Percentiles rank a stretch among this genome's conserved stretches.
phyloP scores from a whole-genome alignment of 2,113 vertebrate species.

The Alligator sinensis region DNA sequence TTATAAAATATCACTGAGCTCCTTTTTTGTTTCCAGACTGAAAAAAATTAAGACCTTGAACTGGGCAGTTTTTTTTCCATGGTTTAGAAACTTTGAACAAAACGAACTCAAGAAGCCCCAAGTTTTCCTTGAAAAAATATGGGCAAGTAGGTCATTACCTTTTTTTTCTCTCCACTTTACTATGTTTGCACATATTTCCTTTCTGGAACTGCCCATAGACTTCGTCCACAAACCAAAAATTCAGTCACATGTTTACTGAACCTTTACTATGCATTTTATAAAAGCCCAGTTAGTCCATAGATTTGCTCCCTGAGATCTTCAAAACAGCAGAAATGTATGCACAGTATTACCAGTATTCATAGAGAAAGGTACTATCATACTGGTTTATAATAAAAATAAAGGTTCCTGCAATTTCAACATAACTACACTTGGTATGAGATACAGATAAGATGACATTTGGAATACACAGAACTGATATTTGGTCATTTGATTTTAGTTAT shows the following conservation, averaged over 20 bases:
- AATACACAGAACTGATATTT: not conserved
- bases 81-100: fast-evolving
- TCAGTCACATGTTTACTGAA: not conserved
- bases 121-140: not conserved
- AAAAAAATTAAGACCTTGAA: not conserved
- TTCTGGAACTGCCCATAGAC: not conserved
- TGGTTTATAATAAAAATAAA: not conserved
- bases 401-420: not conserved
- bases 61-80: not conserved
- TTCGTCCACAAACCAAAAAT: not conserved
- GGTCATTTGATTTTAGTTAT: not conserved
- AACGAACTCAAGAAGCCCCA: not conserved
- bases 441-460: not conserved
- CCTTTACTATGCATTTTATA: not conserved
- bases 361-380: not conserved
- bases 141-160: not conserved
- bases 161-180: not conserved
- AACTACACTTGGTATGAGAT: not conserved
- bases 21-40: not conserved
- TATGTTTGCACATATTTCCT: not conserved
- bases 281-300: not conserved
- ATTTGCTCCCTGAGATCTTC: not conserved
- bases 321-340: not conserved
- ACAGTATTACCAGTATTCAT: not conserved
- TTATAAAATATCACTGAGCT: not conserved